Evolutionary conservation across 2,797 vertebrate species (phyloP).

Genomic region (Lindbergichthys nudifrons): DNA sequence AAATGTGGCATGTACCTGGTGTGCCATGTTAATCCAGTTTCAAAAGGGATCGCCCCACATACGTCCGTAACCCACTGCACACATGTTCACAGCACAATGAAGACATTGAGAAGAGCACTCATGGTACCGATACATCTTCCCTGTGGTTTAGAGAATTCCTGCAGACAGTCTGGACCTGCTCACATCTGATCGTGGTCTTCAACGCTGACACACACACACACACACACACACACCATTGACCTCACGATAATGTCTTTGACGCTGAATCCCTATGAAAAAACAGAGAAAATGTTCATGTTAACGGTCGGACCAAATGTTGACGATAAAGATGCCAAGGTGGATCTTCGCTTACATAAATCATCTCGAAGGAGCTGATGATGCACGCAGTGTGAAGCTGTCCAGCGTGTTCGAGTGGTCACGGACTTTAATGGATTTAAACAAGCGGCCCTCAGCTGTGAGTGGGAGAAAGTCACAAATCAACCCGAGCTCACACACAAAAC

Average conservation of each 20-base stretch:
- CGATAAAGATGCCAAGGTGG: conserved; percentile 50
- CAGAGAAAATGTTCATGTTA: conserved; percentile 27
- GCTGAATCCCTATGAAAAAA: background rate
- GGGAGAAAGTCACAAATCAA: conserved; percentile 38
- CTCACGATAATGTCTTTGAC: conserved; percentile 26
- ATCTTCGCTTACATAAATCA: conserved; percentile 46
- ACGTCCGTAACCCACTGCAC: conserved; percentile 31
- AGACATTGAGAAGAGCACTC: conserved; percentile 61
- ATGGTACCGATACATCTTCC: conserved; percentile 47
- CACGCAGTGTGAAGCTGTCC: conserved; percentile 37
- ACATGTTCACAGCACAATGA: conserved; percentile 68
- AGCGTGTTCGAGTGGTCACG: conserved; percentile 19
- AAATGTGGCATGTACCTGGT: conserved; percentile 8
- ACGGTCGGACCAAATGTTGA: conserved; percentile 45
- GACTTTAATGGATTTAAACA: conserved; percentile 1
- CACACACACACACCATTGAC: conserved; percentile 2
- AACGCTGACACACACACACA: background rate
- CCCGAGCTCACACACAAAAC: conserved; percentile 6
- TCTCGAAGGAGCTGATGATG: conserved; percentile 30
- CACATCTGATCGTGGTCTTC: conserved; percentile 28
- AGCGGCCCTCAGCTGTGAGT: conserved; percentile 11
- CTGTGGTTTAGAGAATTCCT: conserved; percentile 41
- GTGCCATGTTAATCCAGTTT: conserved; percentile 53
- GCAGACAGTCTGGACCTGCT: conserved; percentile 25
- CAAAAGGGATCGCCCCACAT: conserved; percentile 11